phyloP scores from a whole-genome alignment of 2,797 vertebrate species.

The Spondyliosoma cantharus region DNA sequence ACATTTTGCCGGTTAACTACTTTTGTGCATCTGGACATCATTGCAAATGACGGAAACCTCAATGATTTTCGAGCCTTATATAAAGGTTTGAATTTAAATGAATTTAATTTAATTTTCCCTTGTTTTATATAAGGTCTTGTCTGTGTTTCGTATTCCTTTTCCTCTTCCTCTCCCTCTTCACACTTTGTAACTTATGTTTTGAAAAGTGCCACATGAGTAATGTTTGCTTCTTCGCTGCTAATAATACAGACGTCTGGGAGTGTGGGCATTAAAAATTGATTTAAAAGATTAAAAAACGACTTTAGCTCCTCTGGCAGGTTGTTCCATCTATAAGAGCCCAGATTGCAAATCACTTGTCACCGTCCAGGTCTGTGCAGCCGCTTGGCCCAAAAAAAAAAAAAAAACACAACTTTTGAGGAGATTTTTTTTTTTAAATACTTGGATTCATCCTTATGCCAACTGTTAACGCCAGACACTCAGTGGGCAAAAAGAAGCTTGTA shows the following conservation, averaged over 20 bases:
- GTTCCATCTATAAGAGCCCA: constrained; percentile 38
- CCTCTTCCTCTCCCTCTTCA: not conserved
- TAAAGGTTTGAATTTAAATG: too few species aligned
- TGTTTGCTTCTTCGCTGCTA: not conserved
- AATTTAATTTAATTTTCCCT: not conserved
- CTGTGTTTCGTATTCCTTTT: not conserved
- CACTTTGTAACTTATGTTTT: not conserved
- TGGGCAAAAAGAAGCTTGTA: not conserved
- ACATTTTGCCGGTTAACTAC: too few species aligned
- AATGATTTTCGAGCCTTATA: too few species aligned
- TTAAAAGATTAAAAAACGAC: constrained; percentile 31
- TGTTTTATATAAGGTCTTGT: not conserved
- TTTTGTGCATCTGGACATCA: too few species aligned
- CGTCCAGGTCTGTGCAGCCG: constrained; percentile 31
- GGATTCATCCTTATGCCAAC: constrained; percentile 33
- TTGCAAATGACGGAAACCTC: too few species aligned
- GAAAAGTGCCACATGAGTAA: not conserved
- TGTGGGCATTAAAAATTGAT: constrained; percentile 21
- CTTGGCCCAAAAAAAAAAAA: not conserved
- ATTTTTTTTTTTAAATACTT: too few species aligned
- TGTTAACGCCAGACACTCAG: constrained; percentile 39
- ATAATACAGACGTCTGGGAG: constrained; percentile 8
- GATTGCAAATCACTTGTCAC: constrained; percentile 36
- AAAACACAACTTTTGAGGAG: constrained; percentile 1
- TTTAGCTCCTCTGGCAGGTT: constrained; percentile 35